Conservation (phyloP, 2,113 vertebrate species). For the Trematocara nigrifrons region DNA sequence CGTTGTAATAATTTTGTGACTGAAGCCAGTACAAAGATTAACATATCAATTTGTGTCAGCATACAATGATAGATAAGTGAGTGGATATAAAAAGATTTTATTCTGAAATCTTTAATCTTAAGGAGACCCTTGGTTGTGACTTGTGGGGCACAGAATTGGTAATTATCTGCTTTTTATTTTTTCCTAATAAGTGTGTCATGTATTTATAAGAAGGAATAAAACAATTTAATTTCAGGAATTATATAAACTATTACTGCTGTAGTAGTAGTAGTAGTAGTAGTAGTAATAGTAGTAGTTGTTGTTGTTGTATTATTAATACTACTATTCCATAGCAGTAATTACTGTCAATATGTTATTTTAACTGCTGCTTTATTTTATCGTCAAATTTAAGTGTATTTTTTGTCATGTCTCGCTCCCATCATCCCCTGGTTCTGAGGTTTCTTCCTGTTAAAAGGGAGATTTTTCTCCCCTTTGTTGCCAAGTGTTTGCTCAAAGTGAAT, state of each 20-base stretch:
- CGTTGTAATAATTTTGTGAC: not conserved
- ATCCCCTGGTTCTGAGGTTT: not conserved
- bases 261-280: fast-evolving
- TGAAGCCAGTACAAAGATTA: not conserved
- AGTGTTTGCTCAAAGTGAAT: not conserved
- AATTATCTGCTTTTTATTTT: not conserved
- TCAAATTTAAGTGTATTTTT: not conserved
- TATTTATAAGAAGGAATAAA: not conserved
- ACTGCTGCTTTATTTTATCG: not conserved
- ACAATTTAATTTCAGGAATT: not conserved
- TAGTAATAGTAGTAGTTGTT: not conserved
- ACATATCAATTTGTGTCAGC: not conserved
- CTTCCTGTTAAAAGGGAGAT: not conserved
- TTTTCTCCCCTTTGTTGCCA: not conserved
- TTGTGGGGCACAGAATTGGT: not conserved
- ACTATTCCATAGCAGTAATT: not conserved
- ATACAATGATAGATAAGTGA: not conserved
- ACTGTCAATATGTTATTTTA: not conserved
- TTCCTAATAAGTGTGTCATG: not conserved
- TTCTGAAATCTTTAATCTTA: not conserved
- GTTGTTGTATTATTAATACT: not conserved
- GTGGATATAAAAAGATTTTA: not conserved
- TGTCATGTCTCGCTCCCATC: not conserved
- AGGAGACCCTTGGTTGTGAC: not conserved
- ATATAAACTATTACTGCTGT: not conserved